A percentile compares a stretch with the other conserved stretches of the same genome.
These are phyloP conservation scores for Scaptomyza reducta DNA, from an alignment of 2,888 invertebrate species.

Conservation along the genomic window DNA sequence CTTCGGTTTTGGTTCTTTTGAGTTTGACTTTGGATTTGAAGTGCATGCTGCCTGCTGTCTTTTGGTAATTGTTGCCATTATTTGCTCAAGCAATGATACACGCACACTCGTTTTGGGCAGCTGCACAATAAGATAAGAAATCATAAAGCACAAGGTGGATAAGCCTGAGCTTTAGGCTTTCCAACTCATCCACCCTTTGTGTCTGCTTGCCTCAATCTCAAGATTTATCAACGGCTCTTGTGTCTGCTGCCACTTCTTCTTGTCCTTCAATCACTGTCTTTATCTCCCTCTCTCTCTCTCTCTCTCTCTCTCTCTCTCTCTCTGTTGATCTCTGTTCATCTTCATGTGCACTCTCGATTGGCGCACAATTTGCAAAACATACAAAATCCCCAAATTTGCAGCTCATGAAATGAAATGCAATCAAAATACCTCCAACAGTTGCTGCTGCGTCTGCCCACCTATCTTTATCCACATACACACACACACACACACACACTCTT, in stretches of 20 bases:
- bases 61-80: slow-evolving; percentile 73
- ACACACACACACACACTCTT: neutral
- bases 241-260: neutral
- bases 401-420: slow-evolving; percentile 70
- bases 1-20: neutral
- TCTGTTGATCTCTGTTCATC: no score
- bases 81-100: slow-evolving; percentile 75
- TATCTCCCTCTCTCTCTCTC: neutral
- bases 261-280: neutral
- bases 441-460: slow-evolving; percentile 2
- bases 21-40: slow-evolving; percentile 2
- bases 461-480: neutral
- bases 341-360: slow-evolving; percentile 15
- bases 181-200: neutral
- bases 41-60: slow-evolving; percentile 30
- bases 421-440: slow-evolving; percentile 62
- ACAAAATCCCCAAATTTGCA: slow-evolving; percentile 59
- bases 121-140: slow-evolving; percentile 67
- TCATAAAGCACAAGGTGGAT: slow-evolving; percentile 62
- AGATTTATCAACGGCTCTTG: slow-evolving; percentile 9
- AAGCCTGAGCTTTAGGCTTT: neutral
- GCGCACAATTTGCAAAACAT: slow-evolving; percentile 72
- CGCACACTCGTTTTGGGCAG: slow-evolving; percentile 47
- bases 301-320: neutral
- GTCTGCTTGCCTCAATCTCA: neutral